Conservation (phyloP, 2,113 vertebrate genomes). For the Platichthys stellatus region DNA sequence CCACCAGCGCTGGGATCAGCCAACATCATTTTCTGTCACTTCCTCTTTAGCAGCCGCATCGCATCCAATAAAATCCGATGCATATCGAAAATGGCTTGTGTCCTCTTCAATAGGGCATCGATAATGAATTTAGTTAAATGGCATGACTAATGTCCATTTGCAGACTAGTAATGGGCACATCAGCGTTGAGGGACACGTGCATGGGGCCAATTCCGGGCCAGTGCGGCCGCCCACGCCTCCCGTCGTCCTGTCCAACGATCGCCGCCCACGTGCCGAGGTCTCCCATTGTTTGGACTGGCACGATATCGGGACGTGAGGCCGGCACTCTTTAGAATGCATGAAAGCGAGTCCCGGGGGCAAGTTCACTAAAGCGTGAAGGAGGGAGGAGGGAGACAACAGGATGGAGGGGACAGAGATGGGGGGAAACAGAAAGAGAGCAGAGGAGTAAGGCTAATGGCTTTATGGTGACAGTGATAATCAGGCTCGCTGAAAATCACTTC, state of each 20-base stretch:
- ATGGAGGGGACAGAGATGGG: conserved; percentile 35
- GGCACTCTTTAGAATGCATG: conserved; percentile 71
- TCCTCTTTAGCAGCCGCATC: conserved; percentile 51
- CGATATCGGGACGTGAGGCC: conserved; percentile 54
- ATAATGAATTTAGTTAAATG: conserved; percentile 73
- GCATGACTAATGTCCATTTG: conserved; percentile 69
- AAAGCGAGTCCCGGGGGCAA: conserved; percentile 71
- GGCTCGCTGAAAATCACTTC: conserved; percentile 62
- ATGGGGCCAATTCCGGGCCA: conserved; percentile 46
- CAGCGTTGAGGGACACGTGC: conserved; percentile 22
- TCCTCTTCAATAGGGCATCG: conserved; percentile 66
- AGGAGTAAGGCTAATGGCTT: conserved; percentile 62
- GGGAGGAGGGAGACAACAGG: conserved; percentile 59
- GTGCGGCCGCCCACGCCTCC: conserved; percentile 33
- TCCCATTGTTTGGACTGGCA: conserved; percentile 54
- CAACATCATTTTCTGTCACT: conserved; percentile 8
- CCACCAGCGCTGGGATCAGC: conserved; percentile 19
- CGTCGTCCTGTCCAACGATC: conserved; percentile 41
- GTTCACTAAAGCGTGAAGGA: conserved; percentile 78
- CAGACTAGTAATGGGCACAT: conserved; percentile 54
- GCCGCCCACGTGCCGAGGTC: conserved; percentile 45
- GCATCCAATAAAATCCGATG: conserved; percentile 52
- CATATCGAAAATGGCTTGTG: conserved; percentile 64
- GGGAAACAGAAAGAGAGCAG: conserved; percentile 1
- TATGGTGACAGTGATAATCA: conserved; percentile 73